Percentiles rank a stretch among this genome's conserved stretches.
Evolutionary conservation across 2,888 invertebrate genomes (phyloP).

Genomic region (Caenorhabditis japonica): DNA sequence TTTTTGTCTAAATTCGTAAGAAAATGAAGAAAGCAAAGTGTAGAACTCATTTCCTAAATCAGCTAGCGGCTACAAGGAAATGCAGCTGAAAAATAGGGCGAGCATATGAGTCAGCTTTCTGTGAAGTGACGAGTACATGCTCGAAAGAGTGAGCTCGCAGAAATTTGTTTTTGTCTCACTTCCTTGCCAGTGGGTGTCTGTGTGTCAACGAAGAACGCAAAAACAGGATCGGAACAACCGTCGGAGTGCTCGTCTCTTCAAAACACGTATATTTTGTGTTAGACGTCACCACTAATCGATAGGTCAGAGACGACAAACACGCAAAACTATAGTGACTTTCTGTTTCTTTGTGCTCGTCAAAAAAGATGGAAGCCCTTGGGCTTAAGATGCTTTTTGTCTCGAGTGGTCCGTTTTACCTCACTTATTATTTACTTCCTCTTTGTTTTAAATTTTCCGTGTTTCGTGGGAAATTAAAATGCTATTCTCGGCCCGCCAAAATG

Average conservation of each 20-base stretch:
- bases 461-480: no score
- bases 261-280: slow-evolving; percentile 12
- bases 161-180: slow-evolving; percentile 44
- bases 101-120: slow-evolving; percentile 34
- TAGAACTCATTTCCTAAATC: slow-evolving; percentile 20
- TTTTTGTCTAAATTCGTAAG: no score
- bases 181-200: slow-evolving; percentile 32
- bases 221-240: slow-evolving; percentile 27
- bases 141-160: slow-evolving; percentile 14
- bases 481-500: no score
- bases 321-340: slow-evolving; percentile 10
- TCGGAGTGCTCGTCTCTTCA: slow-evolving; percentile 10
- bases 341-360: neutral
- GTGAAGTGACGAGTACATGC: slow-evolving; percentile 46
- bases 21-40: no score
- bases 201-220: slow-evolving; percentile 13
- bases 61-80: slow-evolving; percentile 21
- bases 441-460: no score
- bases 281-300: slow-evolving; percentile 22
- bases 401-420: slow-evolving; percentile 11
- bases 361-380: no score
- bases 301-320: slow-evolving; percentile 14
- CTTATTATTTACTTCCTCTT: no score
- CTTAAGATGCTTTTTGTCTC: slow-evolving; percentile 7
- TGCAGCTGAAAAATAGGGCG: slow-evolving; percentile 27